These are phyloP conservation scores for Galaxias olidus DNA, from an alignment of 2,797 vertebrate genomes.

Conservation along the genomic window DNA sequence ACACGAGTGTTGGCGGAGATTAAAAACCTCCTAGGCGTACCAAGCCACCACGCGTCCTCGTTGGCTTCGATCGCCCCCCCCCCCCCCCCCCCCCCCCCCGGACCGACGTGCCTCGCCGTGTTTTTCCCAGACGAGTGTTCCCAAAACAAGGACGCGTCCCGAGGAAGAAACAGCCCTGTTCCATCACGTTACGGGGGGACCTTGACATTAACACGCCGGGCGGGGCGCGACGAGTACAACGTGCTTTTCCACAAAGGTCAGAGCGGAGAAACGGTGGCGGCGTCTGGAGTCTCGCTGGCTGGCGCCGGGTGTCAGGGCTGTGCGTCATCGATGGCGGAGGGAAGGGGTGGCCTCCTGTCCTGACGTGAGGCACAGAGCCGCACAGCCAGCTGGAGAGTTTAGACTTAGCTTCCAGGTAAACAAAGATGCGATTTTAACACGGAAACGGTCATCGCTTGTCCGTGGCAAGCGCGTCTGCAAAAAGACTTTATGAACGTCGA, in stretches of 20 bases:
- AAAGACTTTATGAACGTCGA: no score
- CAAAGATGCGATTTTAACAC: no score
- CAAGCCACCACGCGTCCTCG: no score
- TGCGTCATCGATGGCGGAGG: slow-evolving; percentile 58
- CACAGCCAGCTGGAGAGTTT: no score
- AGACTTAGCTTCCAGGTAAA: no score
- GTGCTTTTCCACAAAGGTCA: slow-evolving; percentile 60
- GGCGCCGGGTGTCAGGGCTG: slow-evolving; percentile 49
- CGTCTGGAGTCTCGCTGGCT: slow-evolving; percentile 43
- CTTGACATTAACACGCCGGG: slow-evolving; percentile 34
- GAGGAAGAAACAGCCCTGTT: slow-evolving; percentile 37
- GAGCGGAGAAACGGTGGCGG: slow-evolving; percentile 45
- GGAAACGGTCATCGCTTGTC: no score
- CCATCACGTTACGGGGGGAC: slow-evolving; percentile 48
- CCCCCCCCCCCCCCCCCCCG: no score
- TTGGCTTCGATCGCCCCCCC: no score
- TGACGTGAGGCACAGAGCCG: no score
- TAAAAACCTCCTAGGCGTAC: no score
- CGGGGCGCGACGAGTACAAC: slow-evolving; percentile 33
- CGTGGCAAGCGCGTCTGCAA: no score
- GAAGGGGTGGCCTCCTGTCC: slow-evolving; percentile 15
- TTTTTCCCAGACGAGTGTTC: background rate
- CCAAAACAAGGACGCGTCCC: background rate
- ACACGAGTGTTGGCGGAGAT: no score
- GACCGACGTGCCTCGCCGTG: background rate